A percentile compares a stretch with the other conserved stretches of the same genome.
Evolutionary conservation across 2,888 invertebrate species (phyloP).

Genomic region (Cephus pulcher): DNA sequence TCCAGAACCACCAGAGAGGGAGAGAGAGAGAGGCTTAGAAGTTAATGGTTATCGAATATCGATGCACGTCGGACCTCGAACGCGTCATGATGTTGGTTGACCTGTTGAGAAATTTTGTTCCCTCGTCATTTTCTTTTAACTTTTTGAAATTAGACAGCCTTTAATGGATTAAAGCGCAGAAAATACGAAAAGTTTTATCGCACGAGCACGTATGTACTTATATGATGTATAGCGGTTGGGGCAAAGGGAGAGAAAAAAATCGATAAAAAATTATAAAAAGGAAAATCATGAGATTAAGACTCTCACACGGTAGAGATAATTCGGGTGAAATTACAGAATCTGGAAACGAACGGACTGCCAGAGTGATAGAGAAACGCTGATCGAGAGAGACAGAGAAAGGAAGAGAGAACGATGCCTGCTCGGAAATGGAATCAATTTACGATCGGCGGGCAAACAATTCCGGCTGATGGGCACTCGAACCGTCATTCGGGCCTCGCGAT

Average conservation of each 20-base stretch:
- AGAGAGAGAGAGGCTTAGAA: neutral
- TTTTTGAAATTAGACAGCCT: neutral
- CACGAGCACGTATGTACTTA: neutral
- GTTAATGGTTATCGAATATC: constrained; percentile 5
- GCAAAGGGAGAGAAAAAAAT: neutral
- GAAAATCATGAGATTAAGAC: neutral
- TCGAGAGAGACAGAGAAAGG: neutral
- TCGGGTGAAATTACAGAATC: neutral
- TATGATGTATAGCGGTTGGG: neutral
- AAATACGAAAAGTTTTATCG: neutral
- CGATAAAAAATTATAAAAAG: neutral
- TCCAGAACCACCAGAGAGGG: neutral
- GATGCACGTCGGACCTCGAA: neutral
- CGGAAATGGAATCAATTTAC: neutral
- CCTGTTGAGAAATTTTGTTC: neutral
- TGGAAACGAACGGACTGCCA: neutral
- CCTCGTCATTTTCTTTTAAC: neutral
- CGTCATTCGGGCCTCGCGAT: constrained; percentile 46
- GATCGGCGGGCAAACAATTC: neutral
- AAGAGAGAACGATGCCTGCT: neutral
- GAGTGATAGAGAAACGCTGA: neutral
- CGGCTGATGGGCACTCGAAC: constrained; percentile 2
- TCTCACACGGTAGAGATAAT: neutral
- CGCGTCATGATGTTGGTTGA: neutral
- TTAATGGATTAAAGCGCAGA: neutral